Evolutionary conservation across 2,113 vertebrate species (phyloP), one percentile per base, ranked within the genome.

Genomic region (Cygnus buccinator): DNA sequence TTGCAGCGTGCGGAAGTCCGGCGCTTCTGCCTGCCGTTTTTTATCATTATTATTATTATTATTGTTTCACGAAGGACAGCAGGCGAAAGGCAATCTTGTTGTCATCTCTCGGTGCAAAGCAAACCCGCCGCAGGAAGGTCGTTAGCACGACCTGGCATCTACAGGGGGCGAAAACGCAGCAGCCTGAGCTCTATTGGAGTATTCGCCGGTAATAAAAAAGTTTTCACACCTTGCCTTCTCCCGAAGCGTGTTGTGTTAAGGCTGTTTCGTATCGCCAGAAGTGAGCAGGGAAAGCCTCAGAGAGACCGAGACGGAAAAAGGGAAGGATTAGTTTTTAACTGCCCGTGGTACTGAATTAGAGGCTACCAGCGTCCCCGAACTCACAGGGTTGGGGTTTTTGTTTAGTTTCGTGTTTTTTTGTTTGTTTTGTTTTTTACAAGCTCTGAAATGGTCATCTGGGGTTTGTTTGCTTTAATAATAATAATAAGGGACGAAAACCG

Each of bases 11-110:
- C 39, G 22, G 65, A 65, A 81, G 18, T 26, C 54, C 33, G 54
- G 15, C 19, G 16, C 58, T 25, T 57, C 35, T 68, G 19, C 39
- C 41, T 35, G 12, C 28, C 5, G 46, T 19, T 41, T 29, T 29
- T n/a, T 26, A 26, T 10, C 3, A 13, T 9, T 6, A 3, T 8
- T 4, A 12, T 29, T 16, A 20, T 4, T 5, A 5, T 10, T 9
- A 3, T 16, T 28, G 9, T 10, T 46, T 46, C 25, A 16, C 52
- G 44, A 81, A 82, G 48, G 52, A n/a, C 39, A 88, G 33, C 54
- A 62, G 63, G 6, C 3, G 39, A 87, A 78, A 21, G 33, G 41
- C 50, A 44, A 73, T 84, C 44, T 41, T 81, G 43, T 63, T 57
- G 21, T 46, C 29, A 66, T 21, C 22, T 67, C 43, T 66, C 19